phyloP scores from a whole-genome alignment of 2,113 vertebrate genomes.

The Ranitomeya variabilis region DNA sequence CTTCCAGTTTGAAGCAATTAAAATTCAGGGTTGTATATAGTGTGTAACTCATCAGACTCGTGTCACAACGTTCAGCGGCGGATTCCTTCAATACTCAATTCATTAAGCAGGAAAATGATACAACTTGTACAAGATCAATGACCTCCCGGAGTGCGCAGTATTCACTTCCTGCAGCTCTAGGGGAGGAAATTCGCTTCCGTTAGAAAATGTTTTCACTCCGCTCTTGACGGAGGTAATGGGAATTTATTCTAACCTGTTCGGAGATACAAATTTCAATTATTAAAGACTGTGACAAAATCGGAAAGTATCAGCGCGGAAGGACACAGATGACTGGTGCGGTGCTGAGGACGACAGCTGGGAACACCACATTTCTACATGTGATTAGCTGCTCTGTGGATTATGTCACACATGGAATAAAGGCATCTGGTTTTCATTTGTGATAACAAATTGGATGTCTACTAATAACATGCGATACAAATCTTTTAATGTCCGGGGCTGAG shows the following conservation, averaged over 20 bases:
- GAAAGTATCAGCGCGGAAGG: not conserved
- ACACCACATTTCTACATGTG: not conserved
- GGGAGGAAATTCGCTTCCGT: not conserved
- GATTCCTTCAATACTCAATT: slow-evolving; percentile 9
- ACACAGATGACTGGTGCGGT: not conserved
- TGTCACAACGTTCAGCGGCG: not conserved
- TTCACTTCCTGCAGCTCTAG: not conserved
- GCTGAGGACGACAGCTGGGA: not conserved
- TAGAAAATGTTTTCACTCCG: not conserved
- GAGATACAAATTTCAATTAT: not conserved
- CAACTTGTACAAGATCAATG: slow-evolving; percentile 17
- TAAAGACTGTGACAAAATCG: no score
- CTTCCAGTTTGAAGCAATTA: slow-evolving; percentile 32
- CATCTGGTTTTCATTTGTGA: not conserved
- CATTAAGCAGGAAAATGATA: slow-evolving; percentile 18
- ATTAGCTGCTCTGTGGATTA: not conserved
- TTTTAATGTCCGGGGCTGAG: not conserved
- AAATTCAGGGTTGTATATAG: not conserved
- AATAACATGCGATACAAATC: not conserved
- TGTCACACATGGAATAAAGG: not conserved
- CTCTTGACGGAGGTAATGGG: not conserved
- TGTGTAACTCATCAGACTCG: not conserved
- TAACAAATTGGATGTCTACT: not conserved
- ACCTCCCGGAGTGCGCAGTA: slow-evolving; percentile 7
- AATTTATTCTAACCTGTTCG: not conserved